Base-by-base conservation (phyloP, 2,888 invertebrate species). In the Stenurella melanura region DNA sequence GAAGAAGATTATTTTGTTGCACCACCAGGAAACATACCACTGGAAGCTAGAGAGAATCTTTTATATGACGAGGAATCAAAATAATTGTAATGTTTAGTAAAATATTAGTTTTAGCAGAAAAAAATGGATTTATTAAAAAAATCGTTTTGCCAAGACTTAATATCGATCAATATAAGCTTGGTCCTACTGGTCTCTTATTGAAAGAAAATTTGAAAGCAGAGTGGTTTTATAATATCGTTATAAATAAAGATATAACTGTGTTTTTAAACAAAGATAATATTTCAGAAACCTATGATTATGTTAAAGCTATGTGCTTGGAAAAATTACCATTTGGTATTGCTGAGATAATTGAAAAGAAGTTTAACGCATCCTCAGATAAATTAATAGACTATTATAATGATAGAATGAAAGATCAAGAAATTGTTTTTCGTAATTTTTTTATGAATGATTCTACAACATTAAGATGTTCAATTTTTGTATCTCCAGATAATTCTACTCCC, bases 1-100 rank as follows among this genome's bases (percentile, higher is more conserved):
- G 96, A 97, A 86, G 98, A 98, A 88, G 96, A 96, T 84, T 98
- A 97, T 88, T 98, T 97, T 91, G 94, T 97, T 15, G 95, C 96
- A 38, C 98, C 98, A 10, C 95, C 95, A 17, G 97, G 97, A 82
- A 96, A 96, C 88, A 95, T 96, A 84, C 95, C 95, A 0, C 86
- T 95, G 75, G 93, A 93, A 86, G 88, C 87, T 54, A 84, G 88
- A 78, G 86, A 89, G 57, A 87, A 90, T 78, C 86, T 86, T 18
- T 83, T 90, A 78, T 85, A 87, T 83, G 87, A 87, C 81, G 84
- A 83, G 79, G 74, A 81, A 67, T 57, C 72, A 30, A 60, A 42
- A 11, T 63, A 72, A 17, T 63, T n/a, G 67, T 42, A 19, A 80
- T 78, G 78, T 67, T 80, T 11, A 73, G 54, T 75, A 80, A 76